Base-by-base conservation (phyloP, 2,797 vertebrate genomes). In the Pogonophryne albipinna region DNA sequence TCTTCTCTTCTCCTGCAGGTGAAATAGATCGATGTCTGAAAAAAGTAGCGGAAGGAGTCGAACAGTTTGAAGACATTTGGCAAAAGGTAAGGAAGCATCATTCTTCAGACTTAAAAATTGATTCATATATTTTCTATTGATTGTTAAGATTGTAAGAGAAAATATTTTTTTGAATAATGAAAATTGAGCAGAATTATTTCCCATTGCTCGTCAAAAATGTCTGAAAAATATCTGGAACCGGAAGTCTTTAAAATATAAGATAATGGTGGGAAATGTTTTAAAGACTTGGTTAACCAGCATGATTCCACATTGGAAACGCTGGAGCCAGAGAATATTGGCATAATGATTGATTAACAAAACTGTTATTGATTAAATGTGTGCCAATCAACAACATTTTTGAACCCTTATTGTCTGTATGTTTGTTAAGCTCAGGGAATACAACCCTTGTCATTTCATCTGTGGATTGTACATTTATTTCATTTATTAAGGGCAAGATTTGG, bases 21-120 rank as follows among this genome's bases (percentile, higher is more conserved):
- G 97, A 97, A 95, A 97, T 97, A 94, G 97, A 97, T 91, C 96
- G 96, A 95, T 97, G 96, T 95, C 94, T 97, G 93, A 97, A 97
- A 95, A 97, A 97, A 94, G 97, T 97, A 87, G 95, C 95, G 45
- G 96, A 97, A 76, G 97, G 97, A 0, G 96, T 97, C n/a, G 96
- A 97, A 80, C 96, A 97, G 85, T 97, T 97, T 87, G 96, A 97
- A 93, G 97, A 97, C 79, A 97, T 97, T 69, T 97, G 97, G 97
- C 96, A 97, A 88, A 97, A 97, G 96, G 96, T 97, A 81, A 88
- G 71, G 9, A 34, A 4, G 3, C 14, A 17, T 49, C 4, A 2
- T 46, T 23, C 7, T n/a, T 8, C 2, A 1, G 10, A 51, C 10
- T 60, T 14, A 1, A 14, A 1, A 10, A 15, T 47, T 2, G 0